Percentiles rank a stretch among this genome's conserved stretches.
phyloP scores from a whole-genome alignment of 2,113 vertebrate species.

The Scalopus aquaticus region DNA sequence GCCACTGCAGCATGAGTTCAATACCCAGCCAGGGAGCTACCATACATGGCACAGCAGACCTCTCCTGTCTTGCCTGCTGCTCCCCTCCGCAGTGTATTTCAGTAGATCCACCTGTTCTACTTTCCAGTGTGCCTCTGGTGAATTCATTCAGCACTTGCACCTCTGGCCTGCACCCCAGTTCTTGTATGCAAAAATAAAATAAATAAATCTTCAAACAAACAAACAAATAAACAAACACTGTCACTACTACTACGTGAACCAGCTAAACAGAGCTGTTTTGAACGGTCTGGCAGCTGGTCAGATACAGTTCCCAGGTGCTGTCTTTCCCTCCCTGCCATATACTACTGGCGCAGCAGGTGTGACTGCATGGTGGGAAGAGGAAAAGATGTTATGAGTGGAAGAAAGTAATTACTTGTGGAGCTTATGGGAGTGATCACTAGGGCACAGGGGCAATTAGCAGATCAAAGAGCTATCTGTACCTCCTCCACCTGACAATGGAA shows the following conservation, averaged over 20 bases:
- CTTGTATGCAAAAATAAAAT: too few species aligned
- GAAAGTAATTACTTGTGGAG: neutral
- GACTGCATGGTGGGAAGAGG: too few species aligned
- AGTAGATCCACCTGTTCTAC: too few species aligned
- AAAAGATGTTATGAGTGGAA: neutral
- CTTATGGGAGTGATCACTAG: neutral
- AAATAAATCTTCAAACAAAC: too few species aligned
- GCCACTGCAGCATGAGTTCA: too few species aligned
- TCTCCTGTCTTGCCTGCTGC: too few species aligned
- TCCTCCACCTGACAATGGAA: neutral
- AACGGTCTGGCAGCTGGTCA: neutral
- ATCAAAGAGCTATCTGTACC: neutral
- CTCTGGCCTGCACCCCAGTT: too few species aligned
- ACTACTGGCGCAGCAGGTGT: neutral
- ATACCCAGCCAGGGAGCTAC: too few species aligned
- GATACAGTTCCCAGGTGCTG: neutral
- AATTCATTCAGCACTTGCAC: too few species aligned
- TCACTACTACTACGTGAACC: conserved; percentile 4
- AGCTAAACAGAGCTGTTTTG: neutral
- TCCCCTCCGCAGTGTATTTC: too few species aligned
- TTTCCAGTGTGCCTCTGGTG: too few species aligned
- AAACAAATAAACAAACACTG: neutral
- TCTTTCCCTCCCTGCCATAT: neutral
- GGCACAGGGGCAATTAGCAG: neutral
- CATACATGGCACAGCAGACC: too few species aligned